Base-by-base conservation (phyloP, 2,888 invertebrate species). In the Hartigia nigra region DNA sequence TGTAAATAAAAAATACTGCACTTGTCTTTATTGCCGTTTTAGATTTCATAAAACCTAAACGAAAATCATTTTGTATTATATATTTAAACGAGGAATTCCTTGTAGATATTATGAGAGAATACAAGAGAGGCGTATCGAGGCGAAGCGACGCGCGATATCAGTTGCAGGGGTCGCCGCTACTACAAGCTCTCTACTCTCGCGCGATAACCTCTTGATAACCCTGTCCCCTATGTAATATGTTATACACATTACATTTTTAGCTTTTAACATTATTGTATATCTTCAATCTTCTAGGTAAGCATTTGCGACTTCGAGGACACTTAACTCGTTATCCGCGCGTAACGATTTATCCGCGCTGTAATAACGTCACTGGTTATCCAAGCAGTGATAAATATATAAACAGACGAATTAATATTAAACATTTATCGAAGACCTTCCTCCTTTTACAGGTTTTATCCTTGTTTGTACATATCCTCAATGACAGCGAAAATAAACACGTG, bases 101-200 rank as follows among this genome's bases (percentile, higher is more conserved):
- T 81, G 79, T 82, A 72, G 76, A 78, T 84, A 85, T 85, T 84
- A 83, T 83, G 84, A 85, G 81, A 83, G 81, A 84, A 82, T 84
- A 82, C 84, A 88, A 88, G 84, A 86, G 87, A 89, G 85, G 88
- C 89, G 88, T 85, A 89, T 88, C 88, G 87, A 88, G 84, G 89
- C 86, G 88, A 87, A 88, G 87, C 89, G 88, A 87, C 81, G 88
- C 88, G 86, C 84, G 87, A 84, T 88, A 88, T 87, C 86, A 79
- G 83, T 86, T 84, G 84, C 83, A 88, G 85, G 87, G 87, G 87
- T 88, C 88, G 85, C 86, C 85, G 87, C 86, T 83, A 84, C 85
- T 88, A 88, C 87, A 87, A 84, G 86, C 83, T 84, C 79, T 82
- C 86, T 83, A 78, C 80, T 82, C 82, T 80, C 76, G 55, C 75